Evolutionary conservation across 2,113 vertebrate species (phyloP), one percentile per base, ranked within the genome.

Genomic region (Saguinus midas): DNA sequence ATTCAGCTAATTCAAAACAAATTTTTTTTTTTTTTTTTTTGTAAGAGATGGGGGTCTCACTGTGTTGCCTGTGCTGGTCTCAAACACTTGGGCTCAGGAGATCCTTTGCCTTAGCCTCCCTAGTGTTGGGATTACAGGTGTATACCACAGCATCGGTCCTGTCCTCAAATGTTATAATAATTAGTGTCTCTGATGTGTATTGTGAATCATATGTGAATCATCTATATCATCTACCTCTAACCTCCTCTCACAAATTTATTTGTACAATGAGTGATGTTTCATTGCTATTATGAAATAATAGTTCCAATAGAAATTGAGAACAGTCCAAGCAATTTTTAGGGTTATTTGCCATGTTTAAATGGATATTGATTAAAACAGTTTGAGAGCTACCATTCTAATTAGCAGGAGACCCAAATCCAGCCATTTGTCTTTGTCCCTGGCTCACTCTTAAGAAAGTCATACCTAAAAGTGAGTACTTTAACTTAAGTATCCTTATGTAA

Each of bases 291-390:
- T 14, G 29, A 48, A 93, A 21, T 57, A 76, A 81, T 75, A 85
- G 43, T 83, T 90, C 37, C 11, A 87, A 48, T 50, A 23, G 43
- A 94, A 92, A 96, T 85, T 40, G 91, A 76, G 73, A 96, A 79
- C 8, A 78, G 50, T 25, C 8, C 79, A 92, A 90, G 25, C 75
- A 12, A 55, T 12, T 94, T 58, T 93, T 43, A 75, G 32, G n/a
- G 57, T 17, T 35, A 35, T 76, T 81, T 75, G 43, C 18, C 17
- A 78, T 25, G 17, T 78, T 64, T 70, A 88, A 93, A 88, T 55
- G 18, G n/a, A 8, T 45, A 25, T 18, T 55, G 11, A 37, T 87
- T 40, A 82, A 93, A 94, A 82, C 58, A 72, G 17, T 89, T 93
- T 75, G 78, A 57, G n/a, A 94, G 9, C 29, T 80, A 45, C 43